phyloP scores from a whole-genome alignment of 2,797 vertebrate species.

The Babyrousa celebensis region DNA sequence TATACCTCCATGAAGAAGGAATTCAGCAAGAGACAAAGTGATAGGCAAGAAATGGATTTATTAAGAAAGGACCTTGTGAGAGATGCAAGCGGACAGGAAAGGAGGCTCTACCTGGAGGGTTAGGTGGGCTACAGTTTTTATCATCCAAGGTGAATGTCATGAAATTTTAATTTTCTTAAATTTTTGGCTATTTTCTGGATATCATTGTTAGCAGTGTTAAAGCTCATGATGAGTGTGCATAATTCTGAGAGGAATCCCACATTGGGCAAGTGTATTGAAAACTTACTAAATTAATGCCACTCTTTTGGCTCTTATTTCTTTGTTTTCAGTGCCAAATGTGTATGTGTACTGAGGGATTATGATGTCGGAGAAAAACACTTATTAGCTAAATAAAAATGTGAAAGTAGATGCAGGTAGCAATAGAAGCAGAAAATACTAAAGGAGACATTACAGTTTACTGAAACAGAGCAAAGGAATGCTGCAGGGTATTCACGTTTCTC shows the following conservation, averaged over 20 bases:
- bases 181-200: neutral
- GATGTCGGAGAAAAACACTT: neutral
- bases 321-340: neutral
- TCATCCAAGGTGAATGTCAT: neutral
- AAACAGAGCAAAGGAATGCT: neutral
- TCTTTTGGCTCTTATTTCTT: neutral
- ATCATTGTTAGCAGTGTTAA: neutral
- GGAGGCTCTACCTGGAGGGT: too few relatives aligned
- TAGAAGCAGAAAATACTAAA: neutral
- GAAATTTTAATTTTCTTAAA: constrained; percentile 3
- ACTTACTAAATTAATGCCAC: neutral
- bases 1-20: too few relatives aligned
- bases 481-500: neutral
- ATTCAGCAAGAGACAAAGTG: too few relatives aligned
- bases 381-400: neutral
- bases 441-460: neutral
- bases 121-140: too few relatives aligned
- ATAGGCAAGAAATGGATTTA: too few relatives aligned
- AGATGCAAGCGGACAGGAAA: too few relatives aligned
- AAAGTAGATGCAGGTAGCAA: neutral
- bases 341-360: neutral
- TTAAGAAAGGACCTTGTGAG: too few relatives aligned
- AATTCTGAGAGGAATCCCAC: neutral
- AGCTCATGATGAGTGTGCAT: neutral
- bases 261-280: neutral